A percentile compares a stretch with the other conserved stretches of the same genome.
phyloP scores from a whole-genome alignment of 2,888 invertebrate species.

The Drosophila flavopinicola region DNA sequence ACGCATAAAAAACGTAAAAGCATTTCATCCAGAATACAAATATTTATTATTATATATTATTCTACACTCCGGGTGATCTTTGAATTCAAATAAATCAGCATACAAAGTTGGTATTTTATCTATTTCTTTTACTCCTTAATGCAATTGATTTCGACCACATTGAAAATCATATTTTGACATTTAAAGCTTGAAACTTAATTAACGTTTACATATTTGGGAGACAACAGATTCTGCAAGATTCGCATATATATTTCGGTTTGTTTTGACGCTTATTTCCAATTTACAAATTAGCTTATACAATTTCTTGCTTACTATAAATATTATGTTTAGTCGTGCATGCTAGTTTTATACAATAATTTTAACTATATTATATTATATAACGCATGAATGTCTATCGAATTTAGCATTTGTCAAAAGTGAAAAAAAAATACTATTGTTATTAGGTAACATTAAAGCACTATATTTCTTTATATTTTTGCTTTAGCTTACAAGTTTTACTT shows the following conservation, averaged over 20 bases:
- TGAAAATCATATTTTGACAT: background rate
- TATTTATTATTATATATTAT: background rate
- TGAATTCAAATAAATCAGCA: background rate
- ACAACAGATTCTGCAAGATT: background rate
- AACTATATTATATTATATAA: background rate
- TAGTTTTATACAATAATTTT: constrained; percentile 10
- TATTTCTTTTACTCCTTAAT: background rate
- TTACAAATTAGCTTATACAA: background rate
- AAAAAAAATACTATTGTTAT: background rate
- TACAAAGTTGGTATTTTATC: background rate
- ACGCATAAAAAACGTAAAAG: constrained; percentile 18
- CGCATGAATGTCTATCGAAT: background rate
- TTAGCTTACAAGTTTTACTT: constrained; percentile 12
- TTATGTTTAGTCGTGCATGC: background rate
- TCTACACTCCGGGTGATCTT: background rate
- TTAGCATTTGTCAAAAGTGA: background rate
- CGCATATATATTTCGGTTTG: background rate
- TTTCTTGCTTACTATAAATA: background rate
- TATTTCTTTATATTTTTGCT: background rate
- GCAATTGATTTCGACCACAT: background rate
- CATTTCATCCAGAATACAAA: constrained; percentile 7
- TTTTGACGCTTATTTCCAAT: background rate
- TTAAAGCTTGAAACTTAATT: background rate
- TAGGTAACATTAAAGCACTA: constrained; percentile 2
- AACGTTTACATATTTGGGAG: background rate